Evolutionary conservation across 1,140 invertebrate genomes (phyloP).

Genomic region (Pentalonia nigronervosa): DNA sequence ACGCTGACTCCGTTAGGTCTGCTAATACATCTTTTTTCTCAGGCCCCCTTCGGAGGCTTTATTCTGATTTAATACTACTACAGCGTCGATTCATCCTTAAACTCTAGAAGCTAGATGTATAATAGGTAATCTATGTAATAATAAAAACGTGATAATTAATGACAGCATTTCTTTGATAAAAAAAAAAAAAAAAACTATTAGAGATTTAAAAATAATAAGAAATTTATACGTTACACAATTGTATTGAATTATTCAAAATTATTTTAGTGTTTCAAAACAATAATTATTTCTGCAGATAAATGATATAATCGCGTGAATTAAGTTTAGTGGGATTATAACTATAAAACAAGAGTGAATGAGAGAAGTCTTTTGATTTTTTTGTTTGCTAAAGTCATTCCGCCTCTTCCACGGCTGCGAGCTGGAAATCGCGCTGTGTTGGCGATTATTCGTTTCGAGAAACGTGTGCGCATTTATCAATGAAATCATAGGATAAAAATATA

Average conservation of each 20-base stretch:
- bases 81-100: background rate
- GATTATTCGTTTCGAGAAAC: background rate
- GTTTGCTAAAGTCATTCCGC: background rate
- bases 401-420: background rate
- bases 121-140: background rate
- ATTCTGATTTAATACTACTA: background rate
- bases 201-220: background rate
- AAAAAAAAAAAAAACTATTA: background rate
- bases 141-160: background rate
- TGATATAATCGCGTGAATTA: no score
- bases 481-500: slow-evolving; percentile 42
- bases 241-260: background rate
- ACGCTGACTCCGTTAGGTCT: background rate
- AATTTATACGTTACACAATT: background rate
- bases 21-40: background rate
- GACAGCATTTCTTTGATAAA: background rate
- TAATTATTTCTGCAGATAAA: no score
- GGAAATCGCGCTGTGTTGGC: background rate
- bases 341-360: background rate
- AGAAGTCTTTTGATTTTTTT: background rate
- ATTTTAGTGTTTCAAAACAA: background rate
- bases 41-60: background rate
- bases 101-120: background rate
- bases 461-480: slow-evolving; percentile 22
- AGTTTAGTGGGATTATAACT: no score